A percentile compares a stretch with the other conserved stretches of the same genome.
Evolutionary conservation across 2,797 vertebrate genomes (phyloP).

Genomic region (Sebastes ruberrimus): DNA sequence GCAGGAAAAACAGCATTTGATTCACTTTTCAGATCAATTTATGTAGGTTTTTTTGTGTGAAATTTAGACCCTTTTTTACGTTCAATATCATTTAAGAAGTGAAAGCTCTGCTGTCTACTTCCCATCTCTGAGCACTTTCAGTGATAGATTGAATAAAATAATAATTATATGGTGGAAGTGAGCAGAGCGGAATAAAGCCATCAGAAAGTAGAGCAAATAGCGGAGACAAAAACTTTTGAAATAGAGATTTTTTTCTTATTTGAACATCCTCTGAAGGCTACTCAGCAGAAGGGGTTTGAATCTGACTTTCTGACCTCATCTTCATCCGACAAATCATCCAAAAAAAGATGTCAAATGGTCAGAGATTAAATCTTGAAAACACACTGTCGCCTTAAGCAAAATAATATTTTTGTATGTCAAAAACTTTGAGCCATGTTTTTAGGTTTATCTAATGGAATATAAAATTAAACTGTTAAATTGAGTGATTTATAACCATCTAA

Average conservation of each 20-base stretch:
- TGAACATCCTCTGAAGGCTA: background rate
- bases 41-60: background rate
- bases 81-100: slow-evolving; percentile 41
- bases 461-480: background rate
- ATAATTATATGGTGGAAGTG: slow-evolving; percentile 6
- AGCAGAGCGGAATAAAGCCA: slow-evolving; percentile 10
- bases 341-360: background rate
- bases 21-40: slow-evolving; percentile 19
- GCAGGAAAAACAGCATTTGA: background rate
- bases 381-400: background rate
- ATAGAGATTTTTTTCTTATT: background rate
- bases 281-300: background rate
- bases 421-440: background rate
- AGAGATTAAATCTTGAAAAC: background rate
- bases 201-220: slow-evolving; percentile 7
- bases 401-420: background rate
- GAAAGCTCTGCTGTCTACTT: slow-evolving; percentile 32
- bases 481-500: background rate
- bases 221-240: background rate
- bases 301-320: background rate
- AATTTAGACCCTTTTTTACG: slow-evolving; percentile 18
- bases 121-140: slow-evolving; percentile 27
- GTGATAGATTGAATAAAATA: slow-evolving; percentile 27
- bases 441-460: background rate
- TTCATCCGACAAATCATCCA: background rate